phyloP scores from a whole-genome alignment of 2,888 invertebrate genomes.

The Agonopterix subpropinquella region DNA sequence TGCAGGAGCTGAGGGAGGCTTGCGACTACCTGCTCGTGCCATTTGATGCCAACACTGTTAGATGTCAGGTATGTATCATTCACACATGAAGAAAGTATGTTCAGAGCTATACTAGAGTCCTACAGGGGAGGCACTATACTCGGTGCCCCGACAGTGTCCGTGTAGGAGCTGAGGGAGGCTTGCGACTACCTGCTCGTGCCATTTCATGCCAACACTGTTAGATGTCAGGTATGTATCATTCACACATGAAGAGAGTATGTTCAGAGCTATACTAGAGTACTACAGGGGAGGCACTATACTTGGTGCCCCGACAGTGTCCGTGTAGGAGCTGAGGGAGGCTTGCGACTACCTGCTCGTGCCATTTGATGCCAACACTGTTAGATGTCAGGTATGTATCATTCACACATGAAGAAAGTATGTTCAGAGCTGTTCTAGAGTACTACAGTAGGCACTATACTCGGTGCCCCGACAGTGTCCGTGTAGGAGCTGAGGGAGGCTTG shows the following conservation, averaged over 20 bases:
- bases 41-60: constrained; percentile 96
- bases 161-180: constrained; percentile 97
- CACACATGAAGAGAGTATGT: too few relatives aligned
- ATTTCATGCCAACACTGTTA: constrained; percentile 96
- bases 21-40: constrained; percentile 99
- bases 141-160: constrained; percentile 96
- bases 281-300: constrained; percentile 93
- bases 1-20: constrained; percentile 97
- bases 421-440: constrained; percentile 95
- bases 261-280: constrained; percentile 95
- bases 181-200: constrained; percentile 99
- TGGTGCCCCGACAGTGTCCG: constrained; percentile 96
- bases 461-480: constrained; percentile 96
- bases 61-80: too few relatives aligned
- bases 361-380: constrained; percentile 96
- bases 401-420: too few relatives aligned
- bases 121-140: constrained; percentile 93
- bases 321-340: constrained; percentile 97
- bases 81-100: too few relatives aligned
- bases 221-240: too few relatives aligned
- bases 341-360: constrained; percentile 99
- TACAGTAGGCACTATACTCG: constrained; percentile 94
- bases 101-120: constrained; percentile 95
- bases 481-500: constrained; percentile 98
- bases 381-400: too few relatives aligned